A percentile compares a stretch with the other conserved stretches of the same genome.
Conservation (phyloP, 2,113 vertebrate genomes). For the Gymnarchus niloticus region DNA sequence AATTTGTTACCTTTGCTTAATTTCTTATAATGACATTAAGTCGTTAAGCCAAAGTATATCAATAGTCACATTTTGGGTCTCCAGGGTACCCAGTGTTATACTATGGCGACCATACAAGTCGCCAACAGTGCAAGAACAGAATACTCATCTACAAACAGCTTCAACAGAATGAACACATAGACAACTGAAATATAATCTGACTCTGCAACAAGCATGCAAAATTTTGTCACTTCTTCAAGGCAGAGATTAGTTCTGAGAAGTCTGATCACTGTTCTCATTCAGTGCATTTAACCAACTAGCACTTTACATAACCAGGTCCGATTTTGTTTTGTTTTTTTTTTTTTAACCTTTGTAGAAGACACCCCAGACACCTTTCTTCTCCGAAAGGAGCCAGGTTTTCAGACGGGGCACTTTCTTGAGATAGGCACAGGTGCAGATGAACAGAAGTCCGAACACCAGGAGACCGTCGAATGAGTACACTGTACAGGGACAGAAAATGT, state of each 20-base stretch:
- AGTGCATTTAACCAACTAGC: not conserved
- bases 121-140: too few relatives aligned
- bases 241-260: not conserved
- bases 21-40: not conserved
- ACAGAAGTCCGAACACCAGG: conserved; percentile 84
- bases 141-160: not conserved
- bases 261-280: not conserved
- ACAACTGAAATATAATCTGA: not conserved
- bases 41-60: too few relatives aligned
- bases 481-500: conserved; percentile 36
- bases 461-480: conserved; percentile 87
- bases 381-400: conserved; percentile 82
- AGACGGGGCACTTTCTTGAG: conserved; percentile 90
- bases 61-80: too few relatives aligned
- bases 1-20: not conserved
- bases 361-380: conserved; percentile 91
- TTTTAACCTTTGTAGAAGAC: conserved; percentile 89
- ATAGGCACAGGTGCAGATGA: conserved; percentile 93
- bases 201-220: not conserved
- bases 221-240: not conserved
- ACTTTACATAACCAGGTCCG: too few relatives aligned
- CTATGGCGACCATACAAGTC: too few relatives aligned
- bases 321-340: not conserved
- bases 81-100: too few relatives aligned
- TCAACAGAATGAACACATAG: not conserved